These are phyloP conservation scores for Otus sunia DNA, from an alignment of 2,113 vertebrate genomes.

Conservation along the genomic window DNA sequence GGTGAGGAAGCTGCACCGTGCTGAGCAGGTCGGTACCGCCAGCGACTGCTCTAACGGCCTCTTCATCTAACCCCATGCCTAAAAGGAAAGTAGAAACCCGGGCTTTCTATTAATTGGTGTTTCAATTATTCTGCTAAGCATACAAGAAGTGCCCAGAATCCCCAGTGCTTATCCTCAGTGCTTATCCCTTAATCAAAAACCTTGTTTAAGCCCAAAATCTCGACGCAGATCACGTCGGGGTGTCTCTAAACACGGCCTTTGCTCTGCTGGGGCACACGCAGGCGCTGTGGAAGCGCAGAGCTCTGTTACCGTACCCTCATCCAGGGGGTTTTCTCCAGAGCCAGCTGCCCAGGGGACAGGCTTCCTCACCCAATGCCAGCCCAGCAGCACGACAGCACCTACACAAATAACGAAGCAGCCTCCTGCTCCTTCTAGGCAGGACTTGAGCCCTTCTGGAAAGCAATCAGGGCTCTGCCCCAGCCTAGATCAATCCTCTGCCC, in stretches of 20 bases:
- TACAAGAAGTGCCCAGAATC: background rate
- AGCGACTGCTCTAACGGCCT: background rate
- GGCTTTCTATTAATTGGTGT: background rate
- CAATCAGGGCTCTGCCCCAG: background rate
- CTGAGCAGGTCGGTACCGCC: background rate
- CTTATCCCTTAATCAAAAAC: background rate
- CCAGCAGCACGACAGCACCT: background rate
- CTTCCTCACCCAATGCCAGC: background rate
- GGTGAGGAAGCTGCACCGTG: background rate
- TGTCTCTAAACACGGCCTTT: background rate
- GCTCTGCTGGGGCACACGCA: rapidly evolving
- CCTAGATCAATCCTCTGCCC: background rate
- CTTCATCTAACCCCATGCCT: too few species aligned
- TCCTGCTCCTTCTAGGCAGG: background rate
- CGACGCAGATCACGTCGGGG: too few species aligned
- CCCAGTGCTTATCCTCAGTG: too few species aligned
- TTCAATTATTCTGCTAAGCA: background rate
- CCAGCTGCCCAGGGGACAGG: background rate
- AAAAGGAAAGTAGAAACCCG: background rate
- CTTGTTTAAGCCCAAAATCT: background rate
- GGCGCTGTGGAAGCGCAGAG: background rate
- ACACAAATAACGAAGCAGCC: too few species aligned
- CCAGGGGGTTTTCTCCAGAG: background rate
- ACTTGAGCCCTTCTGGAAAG: background rate
- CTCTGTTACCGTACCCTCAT: background rate